Conservation (phyloP, 2,113 vertebrate species). For the Alexandromys fortis region DNA sequence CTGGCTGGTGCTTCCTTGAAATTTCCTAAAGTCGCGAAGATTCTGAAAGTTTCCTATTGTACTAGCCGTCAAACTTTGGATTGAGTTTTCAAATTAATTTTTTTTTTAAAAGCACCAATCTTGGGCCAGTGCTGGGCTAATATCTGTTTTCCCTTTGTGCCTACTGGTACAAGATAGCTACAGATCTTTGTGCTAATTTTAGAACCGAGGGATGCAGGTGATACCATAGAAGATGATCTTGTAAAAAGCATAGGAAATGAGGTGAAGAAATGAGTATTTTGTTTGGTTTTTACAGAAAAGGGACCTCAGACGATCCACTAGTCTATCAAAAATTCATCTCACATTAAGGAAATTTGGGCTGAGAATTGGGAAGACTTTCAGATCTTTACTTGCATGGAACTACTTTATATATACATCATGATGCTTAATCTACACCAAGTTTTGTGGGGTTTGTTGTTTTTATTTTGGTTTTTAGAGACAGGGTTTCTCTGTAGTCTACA, state of each 20-base stretch:
- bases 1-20: background rate
- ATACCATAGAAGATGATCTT: background rate
- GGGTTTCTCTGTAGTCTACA: background rate
- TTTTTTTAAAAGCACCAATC: background rate
- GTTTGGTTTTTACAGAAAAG: background rate
- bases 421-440: background rate
- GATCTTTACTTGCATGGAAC: background rate
- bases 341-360: background rate
- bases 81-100: background rate
- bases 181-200: background rate
- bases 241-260: background rate
- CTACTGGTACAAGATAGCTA: background rate
- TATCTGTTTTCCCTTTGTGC: background rate
- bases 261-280: background rate
- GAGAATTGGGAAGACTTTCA: background rate
- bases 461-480: background rate
- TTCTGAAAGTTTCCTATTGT: background rate
- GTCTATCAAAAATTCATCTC: background rate
- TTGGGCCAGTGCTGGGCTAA: background rate
- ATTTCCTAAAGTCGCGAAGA: background rate
- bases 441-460: background rate
- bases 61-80: background rate
- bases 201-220: background rate
- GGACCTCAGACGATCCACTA: background rate
- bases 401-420: background rate